phyloP scores from a whole-genome alignment of 1,140 invertebrate genomes.

The Drosophila virilis region DNA sequence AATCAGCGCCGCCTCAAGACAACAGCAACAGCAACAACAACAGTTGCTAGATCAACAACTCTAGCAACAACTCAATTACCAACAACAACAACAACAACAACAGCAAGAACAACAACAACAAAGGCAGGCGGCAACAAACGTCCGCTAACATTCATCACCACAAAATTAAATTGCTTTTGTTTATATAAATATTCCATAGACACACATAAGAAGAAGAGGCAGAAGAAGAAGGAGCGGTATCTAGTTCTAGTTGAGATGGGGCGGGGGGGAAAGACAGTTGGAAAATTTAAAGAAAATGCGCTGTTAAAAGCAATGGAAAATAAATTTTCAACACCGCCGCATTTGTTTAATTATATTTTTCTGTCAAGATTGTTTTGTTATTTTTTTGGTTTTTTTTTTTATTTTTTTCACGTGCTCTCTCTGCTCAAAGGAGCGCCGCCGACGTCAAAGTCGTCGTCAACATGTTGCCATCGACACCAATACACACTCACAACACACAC shows the following conservation, averaged over 20 bases:
- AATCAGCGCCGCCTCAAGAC: constrained; percentile 70
- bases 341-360: constrained; percentile 83
- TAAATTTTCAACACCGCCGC: constrained; percentile 73
- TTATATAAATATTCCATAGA: constrained; percentile 66
- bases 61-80: constrained; percentile 74
- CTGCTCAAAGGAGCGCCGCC: constrained; percentile 72
- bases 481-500: constrained; percentile 35
- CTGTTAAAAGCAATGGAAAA: constrained; percentile 70
- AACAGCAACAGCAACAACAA: constrained; percentile 28
- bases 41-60: constrained; percentile 51
- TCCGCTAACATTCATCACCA: constrained; percentile 76
- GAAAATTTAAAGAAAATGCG: constrained; percentile 75
- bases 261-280: constrained; percentile 51
- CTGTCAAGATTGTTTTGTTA: constrained; percentile 70
- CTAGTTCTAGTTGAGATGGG: not conserved
- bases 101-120: constrained; percentile 55
- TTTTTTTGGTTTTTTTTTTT: constrained; percentile 16
- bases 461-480: constrained; percentile 68
- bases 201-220: not conserved
- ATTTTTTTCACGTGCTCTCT: constrained; percentile 30
- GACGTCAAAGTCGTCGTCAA: constrained; percentile 61
- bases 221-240: not conserved
- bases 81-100: constrained; percentile 51
- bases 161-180: constrained; percentile 79
- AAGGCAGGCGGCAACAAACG: constrained; percentile 54